Conservation (phyloP, 2,888 invertebrate species). For the Trissolcus brochymenae region DNA sequence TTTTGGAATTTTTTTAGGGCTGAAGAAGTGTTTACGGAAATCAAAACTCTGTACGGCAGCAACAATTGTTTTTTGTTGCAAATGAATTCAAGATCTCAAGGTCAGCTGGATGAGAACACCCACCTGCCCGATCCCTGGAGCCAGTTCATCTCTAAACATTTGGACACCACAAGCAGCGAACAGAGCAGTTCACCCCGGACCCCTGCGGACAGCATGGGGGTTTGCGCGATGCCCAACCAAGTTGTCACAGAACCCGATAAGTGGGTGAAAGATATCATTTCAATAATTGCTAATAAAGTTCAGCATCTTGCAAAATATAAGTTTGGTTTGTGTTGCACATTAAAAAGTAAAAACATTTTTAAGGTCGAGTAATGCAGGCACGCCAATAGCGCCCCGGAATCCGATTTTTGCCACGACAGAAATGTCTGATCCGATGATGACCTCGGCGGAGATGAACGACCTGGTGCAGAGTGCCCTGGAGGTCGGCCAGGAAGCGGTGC, state of each 20-base stretch:
- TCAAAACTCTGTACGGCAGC: conserved; percentile 92
- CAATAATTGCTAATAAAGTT: no score
- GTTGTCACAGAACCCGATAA: conserved; percentile 72
- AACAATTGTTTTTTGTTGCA: conserved; percentile 92
- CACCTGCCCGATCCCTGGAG: conserved; percentile 91
- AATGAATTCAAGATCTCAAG: conserved; percentile 88
- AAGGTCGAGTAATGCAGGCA: conserved; percentile 72
- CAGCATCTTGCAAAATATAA: no score
- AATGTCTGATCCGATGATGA: conserved; percentile 65
- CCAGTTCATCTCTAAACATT: conserved; percentile 83
- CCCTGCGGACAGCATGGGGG: conserved; percentile 78
- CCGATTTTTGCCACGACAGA: conserved; percentile 69
- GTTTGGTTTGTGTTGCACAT: no score
- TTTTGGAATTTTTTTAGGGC: conserved; percentile 83
- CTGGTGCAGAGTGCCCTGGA: conserved; percentile 72
- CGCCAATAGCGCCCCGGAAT: conserved; percentile 69
- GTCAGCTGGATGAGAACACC: conserved; percentile 77
- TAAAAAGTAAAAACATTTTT: conserved; percentile 1
- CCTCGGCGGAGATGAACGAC: conserved; percentile 69
- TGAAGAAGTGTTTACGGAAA: conserved; percentile 87
- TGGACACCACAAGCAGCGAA: conserved; percentile 74
- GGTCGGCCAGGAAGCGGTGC: conserved; percentile 77
- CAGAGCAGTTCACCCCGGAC: conserved; percentile 79
- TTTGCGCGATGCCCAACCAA: conserved; percentile 76
- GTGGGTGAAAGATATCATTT: conserved; percentile 51